phyloP scores from a whole-genome alignment of 2,797 vertebrate species.

The Helicolenus hilgendorfi region DNA sequence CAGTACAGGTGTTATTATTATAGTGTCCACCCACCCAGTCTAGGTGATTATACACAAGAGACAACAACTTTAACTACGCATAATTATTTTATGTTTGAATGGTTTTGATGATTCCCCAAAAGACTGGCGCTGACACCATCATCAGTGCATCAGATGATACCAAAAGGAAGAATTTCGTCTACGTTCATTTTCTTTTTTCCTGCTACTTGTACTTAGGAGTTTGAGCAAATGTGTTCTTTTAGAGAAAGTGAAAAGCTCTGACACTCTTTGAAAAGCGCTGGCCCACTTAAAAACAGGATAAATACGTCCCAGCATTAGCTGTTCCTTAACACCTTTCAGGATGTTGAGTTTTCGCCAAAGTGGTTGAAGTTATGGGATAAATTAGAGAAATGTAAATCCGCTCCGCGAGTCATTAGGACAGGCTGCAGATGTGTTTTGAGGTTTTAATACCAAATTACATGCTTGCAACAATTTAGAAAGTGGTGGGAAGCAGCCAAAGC shows the following conservation, averaged over 20 bases:
- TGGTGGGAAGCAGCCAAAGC: conserved; percentile 9
- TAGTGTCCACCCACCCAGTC: neutral
- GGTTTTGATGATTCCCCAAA: neutral
- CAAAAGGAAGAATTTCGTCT: neutral
- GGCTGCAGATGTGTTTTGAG: conserved; percentile 57
- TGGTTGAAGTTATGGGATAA: conserved; percentile 26
- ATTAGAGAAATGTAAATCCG: conserved; percentile 58
- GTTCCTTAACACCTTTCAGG: conserved; percentile 36
- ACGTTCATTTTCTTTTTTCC: neutral
- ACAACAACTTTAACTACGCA: neutral
- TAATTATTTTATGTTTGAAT: neutral
- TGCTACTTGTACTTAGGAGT: neutral
- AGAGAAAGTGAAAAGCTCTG: neutral
- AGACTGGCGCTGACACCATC: neutral
- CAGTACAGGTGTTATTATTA: neutral
- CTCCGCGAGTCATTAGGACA: conserved; percentile 48
- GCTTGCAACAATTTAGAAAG: conserved; percentile 32
- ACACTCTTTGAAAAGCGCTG: conserved; percentile 20
- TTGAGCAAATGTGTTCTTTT: conserved; percentile 14
- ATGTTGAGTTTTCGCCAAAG: conserved; percentile 15
- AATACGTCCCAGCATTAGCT: conserved; percentile 23
- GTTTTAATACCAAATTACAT: conserved; percentile 53
- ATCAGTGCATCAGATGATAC: neutral
- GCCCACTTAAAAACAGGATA: conserved; percentile 30
- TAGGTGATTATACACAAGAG: neutral